A percentile compares a stretch with the other conserved stretches of the same genome.
Conservation (phyloP, 2,113 vertebrate genomes). For the Gallinago media region DNA sequence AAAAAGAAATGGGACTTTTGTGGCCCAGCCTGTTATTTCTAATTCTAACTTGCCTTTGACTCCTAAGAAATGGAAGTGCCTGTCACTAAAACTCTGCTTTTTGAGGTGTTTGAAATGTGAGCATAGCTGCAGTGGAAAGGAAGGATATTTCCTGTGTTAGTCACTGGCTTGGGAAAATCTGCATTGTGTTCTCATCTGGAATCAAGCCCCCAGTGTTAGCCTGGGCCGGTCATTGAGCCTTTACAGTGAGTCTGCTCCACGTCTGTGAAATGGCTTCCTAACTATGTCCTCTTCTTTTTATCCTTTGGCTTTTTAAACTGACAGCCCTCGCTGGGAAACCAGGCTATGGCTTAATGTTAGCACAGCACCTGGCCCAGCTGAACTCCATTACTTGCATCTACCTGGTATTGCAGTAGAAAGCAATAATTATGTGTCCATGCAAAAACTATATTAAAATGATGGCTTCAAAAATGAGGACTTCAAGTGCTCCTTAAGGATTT, state of each 20-base stretch:
- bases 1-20: background rate
- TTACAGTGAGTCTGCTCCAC: background rate
- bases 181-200: background rate
- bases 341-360: background rate
- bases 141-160: background rate
- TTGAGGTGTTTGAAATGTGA: background rate
- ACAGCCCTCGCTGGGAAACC: background rate
- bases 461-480: constrained; percentile 10
- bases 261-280: background rate
- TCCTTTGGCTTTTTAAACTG: background rate
- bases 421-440: background rate
- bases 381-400: background rate
- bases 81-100: background rate
- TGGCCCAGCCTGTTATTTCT: background rate
- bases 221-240: background rate
- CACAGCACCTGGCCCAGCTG: background rate
- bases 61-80: background rate
- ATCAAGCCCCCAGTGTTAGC: background rate
- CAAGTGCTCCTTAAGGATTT: background rate
- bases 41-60: background rate
- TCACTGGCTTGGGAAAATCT: background rate
- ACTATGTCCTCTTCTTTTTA: background rate
- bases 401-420: background rate
- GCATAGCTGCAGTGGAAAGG: background rate
- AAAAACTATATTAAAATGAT: constrained; percentile 13